Evolutionary conservation across 2,113 vertebrate species (phyloP).

Genomic region (Actinemys pallida): DNA sequence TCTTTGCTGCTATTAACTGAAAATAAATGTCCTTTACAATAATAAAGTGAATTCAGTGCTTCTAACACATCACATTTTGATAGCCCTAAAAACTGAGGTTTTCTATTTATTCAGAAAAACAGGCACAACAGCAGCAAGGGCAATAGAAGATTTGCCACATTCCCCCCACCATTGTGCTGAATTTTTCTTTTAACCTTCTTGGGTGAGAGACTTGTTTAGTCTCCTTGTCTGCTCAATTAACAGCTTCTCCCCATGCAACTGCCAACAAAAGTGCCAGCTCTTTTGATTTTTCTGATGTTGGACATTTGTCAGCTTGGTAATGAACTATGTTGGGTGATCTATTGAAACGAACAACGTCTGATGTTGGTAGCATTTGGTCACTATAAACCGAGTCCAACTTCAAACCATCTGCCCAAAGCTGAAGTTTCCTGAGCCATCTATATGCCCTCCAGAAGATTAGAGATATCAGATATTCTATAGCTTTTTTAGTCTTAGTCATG

Average conservation of each 20-base stretch:
- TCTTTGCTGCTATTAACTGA: background rate
- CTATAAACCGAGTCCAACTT: background rate
- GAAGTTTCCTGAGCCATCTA: background rate
- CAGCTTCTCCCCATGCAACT: background rate
- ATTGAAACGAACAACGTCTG: background rate
- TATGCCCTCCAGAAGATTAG: background rate
- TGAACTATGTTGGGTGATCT: background rate
- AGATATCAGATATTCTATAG: background rate
- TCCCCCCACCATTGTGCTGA: background rate
- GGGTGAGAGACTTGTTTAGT: background rate
- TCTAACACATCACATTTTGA: background rate
- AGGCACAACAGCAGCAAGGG: background rate
- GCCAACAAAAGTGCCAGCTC: background rate
- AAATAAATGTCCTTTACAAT: background rate
- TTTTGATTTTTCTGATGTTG: background rate
- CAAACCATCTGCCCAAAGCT: background rate
- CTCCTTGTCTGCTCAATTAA: background rate
- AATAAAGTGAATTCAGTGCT: background rate
- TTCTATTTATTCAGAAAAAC: background rate
- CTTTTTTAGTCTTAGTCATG: background rate
- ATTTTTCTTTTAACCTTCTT: background rate
- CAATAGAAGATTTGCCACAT: background rate
- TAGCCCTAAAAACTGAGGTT: background rate
- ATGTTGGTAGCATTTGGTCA: background rate
- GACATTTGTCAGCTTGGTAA: background rate